These are phyloP conservation scores for Myrmophylax atrothorax DNA, from an alignment of 2,113 vertebrate species.

Conservation along the genomic window DNA sequence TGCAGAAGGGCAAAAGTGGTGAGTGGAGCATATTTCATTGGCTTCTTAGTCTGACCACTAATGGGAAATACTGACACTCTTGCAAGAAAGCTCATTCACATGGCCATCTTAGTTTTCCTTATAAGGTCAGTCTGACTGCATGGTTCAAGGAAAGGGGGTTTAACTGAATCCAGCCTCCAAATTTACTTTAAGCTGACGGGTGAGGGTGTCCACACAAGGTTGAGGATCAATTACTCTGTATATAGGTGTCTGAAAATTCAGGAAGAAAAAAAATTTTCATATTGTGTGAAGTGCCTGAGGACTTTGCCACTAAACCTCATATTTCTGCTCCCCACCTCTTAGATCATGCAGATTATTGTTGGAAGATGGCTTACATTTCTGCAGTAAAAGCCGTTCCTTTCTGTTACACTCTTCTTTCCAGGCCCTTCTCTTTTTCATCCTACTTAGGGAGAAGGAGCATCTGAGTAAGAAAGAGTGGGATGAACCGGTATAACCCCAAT, in stretches of 20 bases:
- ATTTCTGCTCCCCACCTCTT: not conserved
- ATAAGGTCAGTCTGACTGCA: not conserved
- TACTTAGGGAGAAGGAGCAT: not conserved
- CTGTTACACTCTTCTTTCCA: not conserved
- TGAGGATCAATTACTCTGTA: not conserved
- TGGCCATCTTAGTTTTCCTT: not conserved
- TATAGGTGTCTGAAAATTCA: not conserved
- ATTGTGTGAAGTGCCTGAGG: not conserved
- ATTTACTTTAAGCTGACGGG: not conserved
- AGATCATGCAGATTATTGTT: not conserved
- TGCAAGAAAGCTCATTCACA: accelerated
- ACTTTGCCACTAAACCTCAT: not conserved
- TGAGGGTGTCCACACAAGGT: not conserved
- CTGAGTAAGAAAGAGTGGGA: not conserved
- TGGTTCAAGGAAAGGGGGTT: not conserved
- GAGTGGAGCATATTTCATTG: not conserved
- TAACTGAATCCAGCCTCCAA: not conserved
- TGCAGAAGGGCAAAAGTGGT: not conserved
- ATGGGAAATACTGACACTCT: not conserved
- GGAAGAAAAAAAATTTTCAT: not conserved
- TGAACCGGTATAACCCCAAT: not conserved
- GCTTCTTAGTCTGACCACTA: not conserved
- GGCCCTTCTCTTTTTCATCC: not conserved
- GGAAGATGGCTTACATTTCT: not conserved
- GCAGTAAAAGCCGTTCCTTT: not conserved